Conservation (phyloP, 2,888 invertebrate species). For the Malacosoma neustria region DNA sequence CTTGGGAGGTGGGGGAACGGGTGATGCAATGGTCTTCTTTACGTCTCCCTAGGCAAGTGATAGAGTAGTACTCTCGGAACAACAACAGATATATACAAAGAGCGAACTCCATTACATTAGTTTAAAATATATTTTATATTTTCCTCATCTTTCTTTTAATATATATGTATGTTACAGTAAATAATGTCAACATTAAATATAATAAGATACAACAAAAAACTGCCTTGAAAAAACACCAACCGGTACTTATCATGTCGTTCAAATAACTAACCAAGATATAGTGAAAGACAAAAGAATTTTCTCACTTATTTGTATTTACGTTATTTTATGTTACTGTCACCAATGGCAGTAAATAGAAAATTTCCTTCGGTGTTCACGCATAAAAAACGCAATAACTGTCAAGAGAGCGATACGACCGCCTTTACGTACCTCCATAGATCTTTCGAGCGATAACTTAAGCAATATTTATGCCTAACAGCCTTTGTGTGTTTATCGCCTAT, state of each 20-base stretch:
- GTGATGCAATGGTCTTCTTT: no score
- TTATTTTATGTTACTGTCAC: constrained; percentile 40
- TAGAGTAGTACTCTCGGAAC: no score
- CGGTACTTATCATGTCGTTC: neutral
- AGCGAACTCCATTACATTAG: no score
- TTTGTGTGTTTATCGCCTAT: constrained; percentile 43
- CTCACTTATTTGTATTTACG: constrained; percentile 11
- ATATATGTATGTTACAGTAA: no score
- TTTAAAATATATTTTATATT: no score
- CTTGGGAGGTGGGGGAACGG: no score
- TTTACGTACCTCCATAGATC: constrained; percentile 36
- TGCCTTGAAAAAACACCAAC: neutral
- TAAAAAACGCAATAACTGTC: constrained; percentile 60
- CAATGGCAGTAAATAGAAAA: constrained; percentile 49
- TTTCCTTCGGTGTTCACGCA: constrained; percentile 42
- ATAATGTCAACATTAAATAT: no score
- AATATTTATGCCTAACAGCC: constrained; percentile 46
- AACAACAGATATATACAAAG: no score
- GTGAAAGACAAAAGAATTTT: neutral
- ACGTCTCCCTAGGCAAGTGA: no score
- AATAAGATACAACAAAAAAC: no score
- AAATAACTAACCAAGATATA: neutral
- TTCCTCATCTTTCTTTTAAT: no score
- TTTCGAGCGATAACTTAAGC: constrained; percentile 40
- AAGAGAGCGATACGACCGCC: constrained; percentile 37